Conservation (phyloP, 2,113 vertebrate genomes). For the Chrysochloris asiatica region DNA sequence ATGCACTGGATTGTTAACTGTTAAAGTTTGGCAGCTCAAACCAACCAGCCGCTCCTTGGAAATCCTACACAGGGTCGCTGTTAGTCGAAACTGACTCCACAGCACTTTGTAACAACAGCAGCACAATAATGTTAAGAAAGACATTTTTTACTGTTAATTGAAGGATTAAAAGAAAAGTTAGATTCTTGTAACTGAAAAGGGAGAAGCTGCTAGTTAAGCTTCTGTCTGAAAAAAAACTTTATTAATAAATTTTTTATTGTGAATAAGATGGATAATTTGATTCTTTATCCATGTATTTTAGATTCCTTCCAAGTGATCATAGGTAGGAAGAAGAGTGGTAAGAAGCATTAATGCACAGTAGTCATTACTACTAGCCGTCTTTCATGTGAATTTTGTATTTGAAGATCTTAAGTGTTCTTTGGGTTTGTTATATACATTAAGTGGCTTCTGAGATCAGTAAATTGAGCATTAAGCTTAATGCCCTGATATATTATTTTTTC, state of each 20-base stretch:
- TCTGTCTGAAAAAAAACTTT: background rate
- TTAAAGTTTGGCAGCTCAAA: too few species aligned
- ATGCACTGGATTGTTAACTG: too few species aligned
- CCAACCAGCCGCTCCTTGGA: too few species aligned
- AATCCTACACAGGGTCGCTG: too few species aligned
- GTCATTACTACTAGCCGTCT: background rate
- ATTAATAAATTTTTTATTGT: too few species aligned
- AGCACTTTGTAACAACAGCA: too few species aligned
- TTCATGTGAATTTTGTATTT: background rate
- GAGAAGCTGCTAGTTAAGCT: background rate
- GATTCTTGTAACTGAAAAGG: background rate
- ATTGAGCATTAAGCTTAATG: background rate
- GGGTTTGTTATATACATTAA: background rate
- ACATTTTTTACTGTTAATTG: constrained; percentile 11
- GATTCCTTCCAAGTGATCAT: background rate
- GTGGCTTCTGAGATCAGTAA: constrained; percentile 12
- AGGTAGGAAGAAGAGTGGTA: background rate
- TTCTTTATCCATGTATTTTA: background rate
- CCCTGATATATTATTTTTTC: constrained; percentile 47
- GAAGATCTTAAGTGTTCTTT: background rate
- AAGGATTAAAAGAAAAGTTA: background rate
- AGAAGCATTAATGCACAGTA: background rate
- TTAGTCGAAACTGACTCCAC: too few species aligned
- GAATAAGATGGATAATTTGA: too few species aligned
- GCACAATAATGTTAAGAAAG: background rate